Evolutionary conservation across 2,888 invertebrate genomes (phyloP).

Genomic region (Cryptophagus acutangulus): DNA sequence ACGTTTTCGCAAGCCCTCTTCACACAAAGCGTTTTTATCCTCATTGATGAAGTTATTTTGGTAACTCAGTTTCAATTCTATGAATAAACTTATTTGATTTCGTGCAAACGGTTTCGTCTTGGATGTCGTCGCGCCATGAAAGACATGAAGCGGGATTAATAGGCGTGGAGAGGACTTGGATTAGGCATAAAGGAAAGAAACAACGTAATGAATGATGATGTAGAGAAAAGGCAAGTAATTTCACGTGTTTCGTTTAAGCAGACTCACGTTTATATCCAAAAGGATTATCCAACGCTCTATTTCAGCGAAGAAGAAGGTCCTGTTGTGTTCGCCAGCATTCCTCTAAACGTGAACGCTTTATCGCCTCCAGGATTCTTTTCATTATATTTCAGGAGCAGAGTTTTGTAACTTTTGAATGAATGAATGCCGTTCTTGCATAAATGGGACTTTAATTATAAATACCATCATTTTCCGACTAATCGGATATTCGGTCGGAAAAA

Average conservation of each 20-base stretch:
- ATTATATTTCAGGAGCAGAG: background rate
- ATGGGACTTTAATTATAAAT: no score
- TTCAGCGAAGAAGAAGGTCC: no score
- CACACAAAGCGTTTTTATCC: no score
- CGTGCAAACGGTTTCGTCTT: background rate
- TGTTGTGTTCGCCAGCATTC: background rate
- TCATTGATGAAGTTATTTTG: no score
- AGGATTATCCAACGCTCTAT: conserved; percentile 23
- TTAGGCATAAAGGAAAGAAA: conserved; percentile 19
- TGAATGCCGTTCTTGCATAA: no score
- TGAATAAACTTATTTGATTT: background rate
- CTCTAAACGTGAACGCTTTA: conserved; percentile 5
- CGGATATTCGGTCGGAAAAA: no score
- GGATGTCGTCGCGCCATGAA: background rate
- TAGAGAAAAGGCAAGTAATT: conserved; percentile 27
- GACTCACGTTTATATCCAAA: conserved; percentile 25
- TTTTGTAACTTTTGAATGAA: conserved; percentile 1
- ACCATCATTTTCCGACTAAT: no score
- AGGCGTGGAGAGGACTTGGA: conserved; percentile 13
- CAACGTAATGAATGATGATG: conserved; percentile 31
- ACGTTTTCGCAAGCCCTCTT: no score
- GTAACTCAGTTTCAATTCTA: no score
- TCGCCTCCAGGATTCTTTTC: conserved; percentile 4
- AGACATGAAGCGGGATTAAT: conserved; percentile 2
- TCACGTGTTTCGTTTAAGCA: conserved; percentile 27